Percentiles rank a stretch among this genome's conserved stretches.
Conservation (phyloP, 2,888 invertebrate species). For the Drepana falcataria region DNA sequence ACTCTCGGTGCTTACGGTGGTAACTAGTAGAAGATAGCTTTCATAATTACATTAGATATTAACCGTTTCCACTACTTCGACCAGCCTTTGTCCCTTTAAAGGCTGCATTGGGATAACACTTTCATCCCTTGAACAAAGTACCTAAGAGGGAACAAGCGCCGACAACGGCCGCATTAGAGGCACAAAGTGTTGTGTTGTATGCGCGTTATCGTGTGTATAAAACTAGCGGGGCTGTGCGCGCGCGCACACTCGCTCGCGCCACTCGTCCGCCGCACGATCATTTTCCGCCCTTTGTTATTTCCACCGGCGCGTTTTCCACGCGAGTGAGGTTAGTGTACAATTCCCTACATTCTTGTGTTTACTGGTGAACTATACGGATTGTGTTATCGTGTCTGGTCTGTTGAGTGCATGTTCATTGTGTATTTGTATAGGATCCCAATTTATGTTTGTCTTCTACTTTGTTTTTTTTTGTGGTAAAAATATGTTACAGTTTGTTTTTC, state of each 20-base stretch:
- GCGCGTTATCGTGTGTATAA: conserved; percentile 65
- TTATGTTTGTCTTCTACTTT: no score
- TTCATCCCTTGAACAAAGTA: background rate
- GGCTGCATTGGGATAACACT: background rate
- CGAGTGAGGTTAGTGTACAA: conserved; percentile 65
- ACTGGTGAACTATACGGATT: background rate
- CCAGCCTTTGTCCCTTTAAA: no score
- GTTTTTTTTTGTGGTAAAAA: no score
- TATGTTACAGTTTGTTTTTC: no score
- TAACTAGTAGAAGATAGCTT: no score
- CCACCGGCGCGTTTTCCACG: conserved; percentile 58
- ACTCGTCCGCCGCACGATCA: conserved; percentile 53
- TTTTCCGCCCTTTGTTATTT: conserved; percentile 56
- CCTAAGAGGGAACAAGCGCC: no score
- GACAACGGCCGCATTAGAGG: conserved; percentile 11
- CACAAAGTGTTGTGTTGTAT: conserved; percentile 29
- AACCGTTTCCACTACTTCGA: no score
- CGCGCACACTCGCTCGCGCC: conserved; percentile 66
- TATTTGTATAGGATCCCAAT: background rate
- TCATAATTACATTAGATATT: no score
- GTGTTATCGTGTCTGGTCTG: background rate
- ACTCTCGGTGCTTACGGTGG: no score
- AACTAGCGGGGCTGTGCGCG: conserved; percentile 55
- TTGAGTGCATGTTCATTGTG: conserved; percentile 7
- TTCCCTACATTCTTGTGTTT: conserved; percentile 19